A percentile compares a stretch with the other conserved stretches of the same genome.
phyloP scores from a whole-genome alignment of 2,888 invertebrate genomes.

The Drosophila prostipennis region DNA sequence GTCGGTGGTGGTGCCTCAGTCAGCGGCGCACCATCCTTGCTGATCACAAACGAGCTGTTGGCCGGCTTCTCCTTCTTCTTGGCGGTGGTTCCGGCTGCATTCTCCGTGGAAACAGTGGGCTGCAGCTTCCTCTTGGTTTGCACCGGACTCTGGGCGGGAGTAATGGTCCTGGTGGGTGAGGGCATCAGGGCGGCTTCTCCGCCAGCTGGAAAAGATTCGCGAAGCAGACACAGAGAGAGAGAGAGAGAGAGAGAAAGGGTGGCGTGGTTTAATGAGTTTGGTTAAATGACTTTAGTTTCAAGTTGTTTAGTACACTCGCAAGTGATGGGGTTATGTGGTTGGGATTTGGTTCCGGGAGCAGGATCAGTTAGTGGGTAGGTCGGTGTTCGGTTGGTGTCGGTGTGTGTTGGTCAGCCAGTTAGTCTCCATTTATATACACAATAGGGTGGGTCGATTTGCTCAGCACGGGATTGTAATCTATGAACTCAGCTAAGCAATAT shows the following conservation, averaged over 20 bases:
- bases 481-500: neutral
- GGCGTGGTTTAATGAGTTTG: constrained; percentile 60
- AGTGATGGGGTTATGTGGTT: constrained; percentile 51
- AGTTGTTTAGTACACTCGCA: constrained; percentile 76
- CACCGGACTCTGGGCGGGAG: constrained; percentile 83
- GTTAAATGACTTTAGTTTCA: constrained; percentile 70
- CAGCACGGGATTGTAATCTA: neutral
- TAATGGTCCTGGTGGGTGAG: constrained; percentile 87
- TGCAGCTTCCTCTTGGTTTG: constrained; percentile 91
- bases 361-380: constrained; percentile 55
- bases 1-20: constrained; percentile 25
- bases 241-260: constrained; percentile 59
- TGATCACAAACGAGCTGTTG: constrained; percentile 70
- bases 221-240: constrained; percentile 55
- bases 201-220: constrained; percentile 74
- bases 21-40: constrained; percentile 46
- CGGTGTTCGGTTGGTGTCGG: constrained; percentile 50
- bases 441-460: constrained; percentile 25
- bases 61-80: constrained; percentile 89
- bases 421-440: constrained; percentile 61
- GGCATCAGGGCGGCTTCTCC: constrained; percentile 86
- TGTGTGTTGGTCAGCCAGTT: constrained; percentile 62
- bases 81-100: constrained; percentile 85
- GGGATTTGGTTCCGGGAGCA: constrained; percentile 39
- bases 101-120: constrained; percentile 90